phyloP scores from a whole-genome alignment of 2,797 vertebrate genomes.

The Percopsis omiscomaycus region DNA sequence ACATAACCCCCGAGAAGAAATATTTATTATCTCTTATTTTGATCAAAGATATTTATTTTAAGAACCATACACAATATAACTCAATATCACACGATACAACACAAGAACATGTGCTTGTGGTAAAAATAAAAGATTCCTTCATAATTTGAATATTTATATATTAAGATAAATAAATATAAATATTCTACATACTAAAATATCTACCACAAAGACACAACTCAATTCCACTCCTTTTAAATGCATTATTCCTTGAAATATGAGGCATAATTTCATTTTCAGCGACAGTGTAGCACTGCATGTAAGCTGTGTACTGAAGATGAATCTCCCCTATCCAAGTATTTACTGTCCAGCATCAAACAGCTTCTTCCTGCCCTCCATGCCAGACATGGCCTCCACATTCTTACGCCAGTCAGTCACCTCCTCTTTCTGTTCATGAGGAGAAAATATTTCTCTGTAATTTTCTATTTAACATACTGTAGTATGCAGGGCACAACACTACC shows the following conservation, averaged over 20 bases:
- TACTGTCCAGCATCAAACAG: constrained; percentile 40
- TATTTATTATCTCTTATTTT: not conserved
- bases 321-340: not conserved
- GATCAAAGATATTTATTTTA: constrained; percentile 43
- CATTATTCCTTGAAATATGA: constrained; percentile 1
- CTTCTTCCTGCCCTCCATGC: constrained; percentile 51
- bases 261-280: constrained; percentile 1
- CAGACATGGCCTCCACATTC: constrained; percentile 51
- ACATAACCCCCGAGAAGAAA: too few species aligned
- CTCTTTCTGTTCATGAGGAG: constrained; percentile 32
- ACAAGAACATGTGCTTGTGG: not conserved
- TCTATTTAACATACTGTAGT: constrained; percentile 1
- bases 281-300: not conserved
- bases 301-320: not conserved
- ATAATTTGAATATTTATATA: not conserved
- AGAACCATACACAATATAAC: not conserved
- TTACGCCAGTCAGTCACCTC: constrained; percentile 54
- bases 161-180: not conserved
- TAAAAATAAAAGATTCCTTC: constrained; percentile 2
- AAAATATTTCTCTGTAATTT: constrained; percentile 19
- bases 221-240: not conserved
- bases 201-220: not conserved
- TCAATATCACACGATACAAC: not conserved
- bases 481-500: too few species aligned
- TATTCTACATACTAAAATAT: constrained; percentile 1